A percentile compares a stretch with the other conserved stretches of the same genome.
These are phyloP conservation scores for Macrosoma leucophasiata DNA, from an alignment of 2,888 invertebrate species.

Conservation along the genomic window DNA sequence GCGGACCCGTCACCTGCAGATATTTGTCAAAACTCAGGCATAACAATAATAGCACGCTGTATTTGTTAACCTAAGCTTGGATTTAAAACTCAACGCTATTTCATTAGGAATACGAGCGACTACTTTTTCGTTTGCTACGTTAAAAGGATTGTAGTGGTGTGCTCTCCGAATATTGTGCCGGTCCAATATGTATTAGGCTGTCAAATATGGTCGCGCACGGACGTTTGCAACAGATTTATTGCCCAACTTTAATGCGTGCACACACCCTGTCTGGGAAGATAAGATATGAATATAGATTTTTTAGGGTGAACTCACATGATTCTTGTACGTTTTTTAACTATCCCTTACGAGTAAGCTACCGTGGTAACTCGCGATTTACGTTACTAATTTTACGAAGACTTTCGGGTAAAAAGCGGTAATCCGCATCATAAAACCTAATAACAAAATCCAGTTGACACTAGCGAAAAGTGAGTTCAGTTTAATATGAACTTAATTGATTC, in stretches of 20 bases:
- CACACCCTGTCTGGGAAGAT: slow-evolving; percentile 16
- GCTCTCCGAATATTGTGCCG: slow-evolving; percentile 52
- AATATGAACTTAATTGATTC: too few relatives aligned
- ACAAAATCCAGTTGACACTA: too few relatives aligned
- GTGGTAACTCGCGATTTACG: too few relatives aligned
- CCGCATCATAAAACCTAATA: too few relatives aligned
- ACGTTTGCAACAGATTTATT: slow-evolving; percentile 57
- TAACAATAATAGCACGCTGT: slow-evolving; percentile 37
- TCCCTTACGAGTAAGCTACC: too few relatives aligned
- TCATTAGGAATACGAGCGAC: slow-evolving; percentile 1
- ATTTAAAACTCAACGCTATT: slow-evolving; percentile 33
- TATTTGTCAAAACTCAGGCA: slow-evolving; percentile 68
- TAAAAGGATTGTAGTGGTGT: slow-evolving; percentile 19
- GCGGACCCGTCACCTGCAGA: slow-evolving; percentile 66
- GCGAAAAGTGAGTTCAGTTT: too few relatives aligned
- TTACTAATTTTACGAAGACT: too few relatives aligned
- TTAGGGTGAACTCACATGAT: too few relatives aligned
- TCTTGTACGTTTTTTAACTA: too few relatives aligned
- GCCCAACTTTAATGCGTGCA: slow-evolving; percentile 51
- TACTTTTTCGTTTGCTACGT: slow-evolving; percentile 1
- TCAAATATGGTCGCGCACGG: slow-evolving; percentile 50
- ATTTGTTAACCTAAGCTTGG: slow-evolving; percentile 16
- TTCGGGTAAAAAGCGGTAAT: too few relatives aligned
- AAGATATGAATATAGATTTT: too few relatives aligned
- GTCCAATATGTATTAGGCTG: slow-evolving; percentile 58